phyloP scores from a whole-genome alignment of 92 coral and sea anemone genomes.

The Zoanthus sansibaricus region DNA sequence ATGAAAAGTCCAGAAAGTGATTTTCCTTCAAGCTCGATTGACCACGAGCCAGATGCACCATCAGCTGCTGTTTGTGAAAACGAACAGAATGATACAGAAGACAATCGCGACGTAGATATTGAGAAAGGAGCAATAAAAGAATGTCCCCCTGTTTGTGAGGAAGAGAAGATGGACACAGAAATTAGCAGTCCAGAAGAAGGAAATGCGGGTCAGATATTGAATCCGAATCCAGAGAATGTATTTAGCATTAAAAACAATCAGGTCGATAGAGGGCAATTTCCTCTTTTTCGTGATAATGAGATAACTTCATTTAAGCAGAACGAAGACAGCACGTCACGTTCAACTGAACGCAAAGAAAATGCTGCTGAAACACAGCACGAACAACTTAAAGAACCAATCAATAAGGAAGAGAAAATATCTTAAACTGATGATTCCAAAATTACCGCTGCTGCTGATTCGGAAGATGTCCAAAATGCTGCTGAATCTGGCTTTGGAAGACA shows the following conservation, averaged over 20 bases:
- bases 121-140: background rate
- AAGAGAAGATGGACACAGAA: conserved; percentile 40
- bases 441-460: background rate
- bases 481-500: background rate
- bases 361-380: background rate
- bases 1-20: conserved; percentile 12
- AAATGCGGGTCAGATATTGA: background rate
- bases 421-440: background rate
- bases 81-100: background rate
- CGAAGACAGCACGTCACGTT: background rate
- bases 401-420: conserved; percentile 2
- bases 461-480: background rate
- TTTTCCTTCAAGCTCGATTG: background rate
- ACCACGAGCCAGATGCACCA: background rate
- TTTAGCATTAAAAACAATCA: background rate
- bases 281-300: background rate
- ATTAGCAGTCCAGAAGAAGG: background rate
- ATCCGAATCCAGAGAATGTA: background rate
- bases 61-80: background rate
- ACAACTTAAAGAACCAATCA: background rate
- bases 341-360: background rate
- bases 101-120: background rate
- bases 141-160: background rate
- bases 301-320: background rate
- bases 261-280: background rate